Percentiles rank a stretch among this genome's conserved stretches.
Conservation (phyloP, 2,797 vertebrate species). For the Cichlasoma orientale region DNA sequence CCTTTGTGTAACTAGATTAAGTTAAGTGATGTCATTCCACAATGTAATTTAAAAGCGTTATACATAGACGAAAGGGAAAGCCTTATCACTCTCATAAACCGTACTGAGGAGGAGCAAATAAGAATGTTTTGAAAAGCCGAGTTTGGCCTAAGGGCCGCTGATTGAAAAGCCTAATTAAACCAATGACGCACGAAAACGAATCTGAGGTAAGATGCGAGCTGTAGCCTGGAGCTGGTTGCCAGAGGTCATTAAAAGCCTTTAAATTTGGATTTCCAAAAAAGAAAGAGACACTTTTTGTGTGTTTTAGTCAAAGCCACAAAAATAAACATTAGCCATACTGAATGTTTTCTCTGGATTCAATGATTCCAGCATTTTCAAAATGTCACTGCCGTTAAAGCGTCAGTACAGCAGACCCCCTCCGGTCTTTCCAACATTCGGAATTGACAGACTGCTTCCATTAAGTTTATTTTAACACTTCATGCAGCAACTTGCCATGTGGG, state of each 20-base stretch:
- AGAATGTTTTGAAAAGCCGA: neutral
- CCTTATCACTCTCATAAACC: neutral
- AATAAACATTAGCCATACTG: neutral
- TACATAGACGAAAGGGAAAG: neutral
- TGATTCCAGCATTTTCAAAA: neutral
- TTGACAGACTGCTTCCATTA: neutral
- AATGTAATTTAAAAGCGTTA: neutral
- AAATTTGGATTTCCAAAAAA: slow-evolving; percentile 1
- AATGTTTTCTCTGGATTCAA: neutral
- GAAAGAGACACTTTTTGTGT: neutral
- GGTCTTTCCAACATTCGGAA: neutral
- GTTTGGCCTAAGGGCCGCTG: slow-evolving; percentile 4
- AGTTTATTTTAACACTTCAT: slow-evolving; percentile 4
- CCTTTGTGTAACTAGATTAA: neutral
- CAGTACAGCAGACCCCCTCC: neutral
- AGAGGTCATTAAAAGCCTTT: slow-evolving; percentile 4
- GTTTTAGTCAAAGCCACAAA: neutral
- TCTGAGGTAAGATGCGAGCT: slow-evolving; percentile 4
- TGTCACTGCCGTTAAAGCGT: neutral
- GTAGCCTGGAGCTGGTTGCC: slow-evolving; percentile 4
- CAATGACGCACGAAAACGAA: slow-evolving; percentile 22
- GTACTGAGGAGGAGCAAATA: slow-evolving; percentile 6
- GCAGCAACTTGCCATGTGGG: neutral
- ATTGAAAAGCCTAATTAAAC: slow-evolving; percentile 31
- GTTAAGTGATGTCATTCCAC: neutral